Evolutionary conservation across 2,888 invertebrate species (phyloP).

Genomic region (Orchestes rusci): DNA sequence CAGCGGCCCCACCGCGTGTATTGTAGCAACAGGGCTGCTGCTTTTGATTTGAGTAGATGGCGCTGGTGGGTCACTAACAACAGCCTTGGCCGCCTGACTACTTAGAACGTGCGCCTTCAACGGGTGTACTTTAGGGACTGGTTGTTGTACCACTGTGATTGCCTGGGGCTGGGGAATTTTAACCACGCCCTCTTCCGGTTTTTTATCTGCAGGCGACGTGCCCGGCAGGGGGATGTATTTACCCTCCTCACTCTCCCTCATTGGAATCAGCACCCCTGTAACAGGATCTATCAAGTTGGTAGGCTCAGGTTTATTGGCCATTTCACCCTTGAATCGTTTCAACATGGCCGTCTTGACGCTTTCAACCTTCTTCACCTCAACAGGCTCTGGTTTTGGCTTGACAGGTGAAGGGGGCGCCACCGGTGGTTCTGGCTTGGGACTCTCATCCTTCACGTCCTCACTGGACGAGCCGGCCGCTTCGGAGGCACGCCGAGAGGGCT

Average conservation of each 20-base stretch:
- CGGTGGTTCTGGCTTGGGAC: constrained; percentile 7
- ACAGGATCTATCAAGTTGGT: constrained; percentile 67
- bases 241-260: constrained; percentile 64
- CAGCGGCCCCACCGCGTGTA: constrained; percentile 13
- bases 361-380: background rate
- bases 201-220: constrained; percentile 24
- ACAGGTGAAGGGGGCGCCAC: constrained; percentile 7
- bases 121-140: constrained; percentile 47
- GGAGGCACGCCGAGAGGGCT: constrained; percentile 55
- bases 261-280: constrained; percentile 62
- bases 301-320: constrained; percentile 47
- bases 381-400: constrained; percentile 18
- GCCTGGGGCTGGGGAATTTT: constrained; percentile 22
- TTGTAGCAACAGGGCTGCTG: constrained; percentile 10
- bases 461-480: constrained; percentile 56
- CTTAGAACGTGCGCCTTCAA: constrained; percentile 58
- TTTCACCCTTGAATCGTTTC: constrained; percentile 41
- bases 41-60: constrained; percentile 1
- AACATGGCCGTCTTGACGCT: constrained; percentile 42
- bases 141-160: constrained; percentile 29
- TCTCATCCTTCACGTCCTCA: constrained; percentile 47
- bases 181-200: background rate
- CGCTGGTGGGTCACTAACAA: constrained; percentile 28
- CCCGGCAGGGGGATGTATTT: constrained; percentile 55
- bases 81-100: constrained; percentile 43